phyloP scores from a whole-genome alignment of 1,140 invertebrate species.

The Ptiloglossa arizonensis region DNA sequence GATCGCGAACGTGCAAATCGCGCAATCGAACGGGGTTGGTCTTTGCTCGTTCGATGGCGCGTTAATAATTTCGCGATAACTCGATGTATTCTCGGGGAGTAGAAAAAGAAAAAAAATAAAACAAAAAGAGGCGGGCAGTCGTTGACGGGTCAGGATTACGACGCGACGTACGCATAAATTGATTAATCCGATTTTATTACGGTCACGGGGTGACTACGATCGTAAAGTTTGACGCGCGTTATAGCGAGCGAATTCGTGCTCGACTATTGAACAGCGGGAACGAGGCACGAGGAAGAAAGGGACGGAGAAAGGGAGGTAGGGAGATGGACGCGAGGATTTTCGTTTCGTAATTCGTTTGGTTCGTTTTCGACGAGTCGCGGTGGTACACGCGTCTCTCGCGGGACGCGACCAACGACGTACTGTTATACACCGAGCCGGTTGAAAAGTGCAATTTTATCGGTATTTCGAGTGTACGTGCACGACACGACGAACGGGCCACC shows the following conservation, averaged over 20 bases:
- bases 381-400: no score
- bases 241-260: neutral
- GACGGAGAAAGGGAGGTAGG: no score
- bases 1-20: no score
- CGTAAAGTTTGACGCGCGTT: neutral
- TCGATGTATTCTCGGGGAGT: neutral
- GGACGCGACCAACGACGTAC: neutral
- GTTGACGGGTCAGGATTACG: neutral
- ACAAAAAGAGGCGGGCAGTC: neutral
- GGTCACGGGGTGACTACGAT: neutral
- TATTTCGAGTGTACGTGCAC: neutral
- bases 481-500: neutral
- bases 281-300: no score
- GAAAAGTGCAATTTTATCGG: neutral
- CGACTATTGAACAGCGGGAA: neutral
- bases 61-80: neutral
- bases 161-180: conserved; percentile 7
- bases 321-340: no score
- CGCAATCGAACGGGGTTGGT: neutral
- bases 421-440: neutral
- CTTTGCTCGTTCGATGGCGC: neutral
- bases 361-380: neutral
- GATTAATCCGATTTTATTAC: conserved; percentile 2
- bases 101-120: neutral
- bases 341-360: neutral